Base-by-base conservation (phyloP, 2,888 invertebrate species). In the Neocrepidodera transversa region DNA sequence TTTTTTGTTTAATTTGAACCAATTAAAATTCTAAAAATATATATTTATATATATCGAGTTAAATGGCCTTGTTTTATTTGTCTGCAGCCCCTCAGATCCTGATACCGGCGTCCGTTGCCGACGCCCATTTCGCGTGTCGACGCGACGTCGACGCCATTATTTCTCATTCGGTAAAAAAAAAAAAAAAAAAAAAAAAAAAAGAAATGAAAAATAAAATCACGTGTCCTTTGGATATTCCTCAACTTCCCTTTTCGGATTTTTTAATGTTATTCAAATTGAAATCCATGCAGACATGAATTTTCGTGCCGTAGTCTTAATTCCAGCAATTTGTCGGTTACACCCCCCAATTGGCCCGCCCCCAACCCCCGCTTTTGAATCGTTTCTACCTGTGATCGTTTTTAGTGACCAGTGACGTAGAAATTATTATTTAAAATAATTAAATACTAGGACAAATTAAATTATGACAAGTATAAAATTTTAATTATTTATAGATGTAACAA, bases 281-380 rank as follows among this genome's bases (percentile, higher is more conserved):
- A 47, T 67, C 62, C 62, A 65, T 65, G 62, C 63, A 60, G 53
- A 52, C 66, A 61, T 63, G 65, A 58, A 65, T 65, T 66, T 60
- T 63, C 63, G 63, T 66, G 66, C 65, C 45, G 51, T 54, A 54
- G 36, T 54, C 57, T 61, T 52, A 61, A 61, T 61, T 57, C 52
- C 42, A 48, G 48, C 48, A 57, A 61, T 58, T 53, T 64, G 67
- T 66, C 69, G 65, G 68, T 66, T 52, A 66, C 63, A 52, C 64
- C 68, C 42, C 43, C 60, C 58, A n/a, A n/a, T n/a, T n/a, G n/a
- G n/a, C 35, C 60, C 48, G 48, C 45, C 54, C 49, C 58, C 43
- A 8, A 28, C 28, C 7, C 8, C 8, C 28, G 10, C 10, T 6
- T 28, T 28, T 51, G n/a, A n/a, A n/a, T n/a, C n/a, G n/a, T n/a